A percentile compares a stretch with the other conserved stretches of the same genome.
Evolutionary conservation across 2,888 invertebrate genomes (phyloP).

Genomic region (Chirona hameri): DNA sequence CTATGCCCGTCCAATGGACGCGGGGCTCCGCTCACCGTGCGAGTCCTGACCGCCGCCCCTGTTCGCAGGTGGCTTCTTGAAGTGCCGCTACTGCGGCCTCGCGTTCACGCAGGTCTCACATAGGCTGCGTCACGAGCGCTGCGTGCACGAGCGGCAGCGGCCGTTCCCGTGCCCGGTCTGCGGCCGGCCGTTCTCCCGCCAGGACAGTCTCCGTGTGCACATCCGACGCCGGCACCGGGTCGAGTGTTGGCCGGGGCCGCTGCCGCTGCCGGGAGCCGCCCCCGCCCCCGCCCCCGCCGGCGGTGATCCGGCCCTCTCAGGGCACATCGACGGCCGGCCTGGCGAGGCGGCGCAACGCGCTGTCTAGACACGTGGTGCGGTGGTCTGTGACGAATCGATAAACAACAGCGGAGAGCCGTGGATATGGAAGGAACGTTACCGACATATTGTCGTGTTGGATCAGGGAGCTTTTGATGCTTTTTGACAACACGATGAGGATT

Average conservation of each 20-base stretch:
- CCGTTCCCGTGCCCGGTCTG: not conserved
- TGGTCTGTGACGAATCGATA: too few species aligned
- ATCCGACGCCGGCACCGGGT: not conserved
- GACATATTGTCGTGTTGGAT: too few species aligned
- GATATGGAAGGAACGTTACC: too few species aligned
- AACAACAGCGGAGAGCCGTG: too few species aligned
- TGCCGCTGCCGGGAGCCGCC: too few species aligned
- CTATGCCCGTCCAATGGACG: not conserved
- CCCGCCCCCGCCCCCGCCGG: too few species aligned
- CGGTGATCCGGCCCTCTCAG: too few species aligned
- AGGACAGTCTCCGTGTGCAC: not conserved
- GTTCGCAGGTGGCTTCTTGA: not conserved
- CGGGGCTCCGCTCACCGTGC: not conserved
- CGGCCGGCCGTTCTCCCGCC: not conserved
- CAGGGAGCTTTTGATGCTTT: too few species aligned
- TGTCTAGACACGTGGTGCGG: too few species aligned
- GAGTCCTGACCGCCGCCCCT: not conserved
- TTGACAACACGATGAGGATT: too few species aligned
- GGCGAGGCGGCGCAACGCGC: too few species aligned
- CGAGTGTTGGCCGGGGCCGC: not conserved
- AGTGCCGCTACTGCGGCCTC: constrained; percentile 1
- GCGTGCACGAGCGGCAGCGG: not conserved
- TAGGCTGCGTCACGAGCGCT: constrained; percentile 2
- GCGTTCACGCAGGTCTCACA: not conserved
- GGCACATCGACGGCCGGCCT: too few species aligned